Conservation (phyloP, 2,888 invertebrate species). For the Slavum lentiscoides region DNA sequence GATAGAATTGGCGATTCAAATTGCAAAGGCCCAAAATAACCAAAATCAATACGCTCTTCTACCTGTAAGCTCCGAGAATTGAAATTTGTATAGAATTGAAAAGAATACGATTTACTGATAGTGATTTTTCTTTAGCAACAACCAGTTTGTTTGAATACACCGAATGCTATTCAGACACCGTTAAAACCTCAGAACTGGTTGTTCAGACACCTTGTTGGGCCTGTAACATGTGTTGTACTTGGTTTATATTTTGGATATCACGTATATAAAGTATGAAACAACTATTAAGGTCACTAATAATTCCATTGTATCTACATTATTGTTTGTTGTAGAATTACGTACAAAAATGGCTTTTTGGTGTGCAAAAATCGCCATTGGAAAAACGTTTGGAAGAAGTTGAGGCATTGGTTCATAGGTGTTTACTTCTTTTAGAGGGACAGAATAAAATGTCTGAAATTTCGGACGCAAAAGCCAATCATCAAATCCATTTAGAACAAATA, state of each 20-base stretch:
- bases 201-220: slow-evolving; percentile 4
- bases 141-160: background rate
- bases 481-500: background rate
- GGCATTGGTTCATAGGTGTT: background rate
- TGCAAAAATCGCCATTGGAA: background rate
- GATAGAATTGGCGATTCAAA: slow-evolving; percentile 18
- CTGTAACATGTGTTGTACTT: background rate
- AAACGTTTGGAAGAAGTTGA: slow-evolving; percentile 19
- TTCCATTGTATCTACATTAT: background rate
- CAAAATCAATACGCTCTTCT: background rate
- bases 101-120: background rate
- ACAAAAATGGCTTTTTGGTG: slow-evolving; percentile 37
- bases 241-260: slow-evolving; percentile 7
- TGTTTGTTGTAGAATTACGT: slow-evolving; percentile 26
- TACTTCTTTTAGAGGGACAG: slow-evolving; percentile 10
- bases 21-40: background rate
- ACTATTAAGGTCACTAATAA: background rate
- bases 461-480: background rate
- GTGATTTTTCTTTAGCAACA: background rate
- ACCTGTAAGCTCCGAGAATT: background rate
- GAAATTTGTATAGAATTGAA: background rate
- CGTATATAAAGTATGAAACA: slow-evolving; percentile 21
- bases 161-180: slow-evolving; percentile 2
- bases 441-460: background rate
- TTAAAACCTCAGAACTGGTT: background rate